Evolutionary conservation across 2,888 invertebrate genomes (phyloP).

Genomic region (Bruchidius siliquastri): DNA sequence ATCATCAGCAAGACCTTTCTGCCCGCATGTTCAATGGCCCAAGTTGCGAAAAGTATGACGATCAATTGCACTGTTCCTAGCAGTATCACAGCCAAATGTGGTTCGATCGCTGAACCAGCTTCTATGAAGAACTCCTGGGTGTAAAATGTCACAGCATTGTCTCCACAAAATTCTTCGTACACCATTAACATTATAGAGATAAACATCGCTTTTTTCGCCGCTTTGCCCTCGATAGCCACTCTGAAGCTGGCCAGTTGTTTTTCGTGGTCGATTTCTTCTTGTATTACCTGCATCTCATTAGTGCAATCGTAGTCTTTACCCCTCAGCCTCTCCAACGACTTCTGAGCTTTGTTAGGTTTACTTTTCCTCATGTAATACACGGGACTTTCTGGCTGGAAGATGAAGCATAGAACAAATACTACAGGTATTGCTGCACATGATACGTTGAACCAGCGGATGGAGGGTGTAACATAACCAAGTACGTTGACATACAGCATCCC

Average conservation of each 20-base stretch:
- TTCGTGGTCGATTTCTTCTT: conserved; percentile 50
- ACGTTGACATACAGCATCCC: conserved; percentile 77
- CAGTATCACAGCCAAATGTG: conserved; percentile 40
- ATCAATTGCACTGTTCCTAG: conserved; percentile 77
- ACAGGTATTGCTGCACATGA: conserved; percentile 64
- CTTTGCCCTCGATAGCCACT: conserved; percentile 56
- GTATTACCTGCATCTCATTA: conserved; percentile 49
- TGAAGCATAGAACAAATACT: conserved; percentile 64
- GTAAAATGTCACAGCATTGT: conserved; percentile 80
- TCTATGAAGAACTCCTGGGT: conserved; percentile 65
- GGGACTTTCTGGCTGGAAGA: conserved; percentile 86
- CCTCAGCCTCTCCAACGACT: conserved; percentile 66
- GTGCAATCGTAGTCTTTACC: conserved; percentile 66
- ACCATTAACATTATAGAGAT: conserved; percentile 77
- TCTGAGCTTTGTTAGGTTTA: conserved; percentile 60
- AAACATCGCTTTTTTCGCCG: conserved; percentile 61
- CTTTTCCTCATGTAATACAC: conserved; percentile 63
- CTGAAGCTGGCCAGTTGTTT: conserved; percentile 54
- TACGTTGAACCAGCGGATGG: conserved; percentile 58
- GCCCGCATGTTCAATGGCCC: conserved; percentile 76
- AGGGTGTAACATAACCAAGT: conserved; percentile 54
- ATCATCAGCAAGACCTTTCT: conserved; percentile 70
- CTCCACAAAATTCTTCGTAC: conserved; percentile 80
- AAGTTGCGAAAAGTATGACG: conserved; percentile 67
- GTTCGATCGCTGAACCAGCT: conserved; percentile 56